Percentiles rank a stretch among this genome's conserved stretches.
Evolutionary conservation across 2,113 vertebrate species (phyloP).

Genomic region (Amphilophus citrinellus): DNA sequence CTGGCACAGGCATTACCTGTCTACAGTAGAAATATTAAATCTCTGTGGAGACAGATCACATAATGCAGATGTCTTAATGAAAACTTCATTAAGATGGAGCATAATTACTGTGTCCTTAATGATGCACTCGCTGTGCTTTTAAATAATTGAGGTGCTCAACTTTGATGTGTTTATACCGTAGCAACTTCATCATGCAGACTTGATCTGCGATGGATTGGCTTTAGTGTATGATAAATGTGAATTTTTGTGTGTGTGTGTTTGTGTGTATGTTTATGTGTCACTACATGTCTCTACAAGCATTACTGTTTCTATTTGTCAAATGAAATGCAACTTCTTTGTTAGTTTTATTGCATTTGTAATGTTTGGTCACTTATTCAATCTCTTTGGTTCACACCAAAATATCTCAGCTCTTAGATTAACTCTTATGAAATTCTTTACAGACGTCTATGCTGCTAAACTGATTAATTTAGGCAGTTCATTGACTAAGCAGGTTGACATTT

Average conservation of each 20-base stretch:
- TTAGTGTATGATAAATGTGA: background rate
- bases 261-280: background rate
- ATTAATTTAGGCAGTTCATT: background rate
- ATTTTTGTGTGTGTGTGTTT: background rate
- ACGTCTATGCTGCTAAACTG: background rate
- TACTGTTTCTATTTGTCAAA: background rate
- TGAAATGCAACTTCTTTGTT: background rate
- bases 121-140: constrained; percentile 73
- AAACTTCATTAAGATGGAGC: constrained; percentile 77
- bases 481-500: background rate
- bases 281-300: background rate
- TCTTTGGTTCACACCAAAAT: background rate
- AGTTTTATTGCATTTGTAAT: background rate
- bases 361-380: background rate
- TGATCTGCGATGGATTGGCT: constrained; percentile 43
- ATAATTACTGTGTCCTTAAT: constrained; percentile 76
- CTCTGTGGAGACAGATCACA: constrained; percentile 67
- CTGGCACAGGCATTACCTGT: constrained; percentile 44
- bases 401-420: background rate
- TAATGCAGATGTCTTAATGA: constrained; percentile 79
- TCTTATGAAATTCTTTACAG: background rate
- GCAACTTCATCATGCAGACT: constrained; percentile 70
- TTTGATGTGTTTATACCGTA: constrained; percentile 74
- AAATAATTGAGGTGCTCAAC: constrained; percentile 78
- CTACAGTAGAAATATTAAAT: constrained; percentile 62